These are phyloP conservation scores for Morone saxatilis DNA, from an alignment of 2,113 vertebrate genomes.

Conservation along the genomic window DNA sequence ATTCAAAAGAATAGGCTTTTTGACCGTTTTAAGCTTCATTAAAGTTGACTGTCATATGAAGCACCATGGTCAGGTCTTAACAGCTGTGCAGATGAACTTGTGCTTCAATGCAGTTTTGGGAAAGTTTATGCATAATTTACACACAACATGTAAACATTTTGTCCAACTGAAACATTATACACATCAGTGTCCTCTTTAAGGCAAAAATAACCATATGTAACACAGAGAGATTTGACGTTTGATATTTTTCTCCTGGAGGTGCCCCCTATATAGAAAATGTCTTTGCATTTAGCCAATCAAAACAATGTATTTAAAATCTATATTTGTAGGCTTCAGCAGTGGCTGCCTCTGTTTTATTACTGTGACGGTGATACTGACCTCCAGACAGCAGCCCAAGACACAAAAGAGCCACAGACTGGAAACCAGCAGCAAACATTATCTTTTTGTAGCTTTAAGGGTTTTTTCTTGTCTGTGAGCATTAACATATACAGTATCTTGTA, in stretches of 20 bases:
- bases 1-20: too few species aligned
- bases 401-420: not conserved
- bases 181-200: not conserved
- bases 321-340: not conserved
- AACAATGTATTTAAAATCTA: not conserved
- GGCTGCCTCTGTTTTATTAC: not conserved
- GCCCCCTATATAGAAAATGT: not conserved
- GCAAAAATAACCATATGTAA: not conserved
- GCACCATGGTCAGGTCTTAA: conserved; percentile 1
- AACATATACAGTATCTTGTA: not conserved
- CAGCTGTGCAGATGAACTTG: not conserved
- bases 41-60: not conserved
- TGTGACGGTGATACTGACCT: not conserved
- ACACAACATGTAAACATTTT: not conserved
- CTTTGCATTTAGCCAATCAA: not conserved
- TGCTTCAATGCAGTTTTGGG: not conserved
- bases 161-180: too few species aligned
- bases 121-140: not conserved
- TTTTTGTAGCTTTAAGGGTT: not conserved
- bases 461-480: not conserved
- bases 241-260: not conserved
- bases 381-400: not conserved
- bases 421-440: not conserved
- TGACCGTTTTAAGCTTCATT: too few species aligned
- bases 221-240: not conserved